Conservation (phyloP, 2,113 vertebrate genomes). For the Ochotona princeps region DNA sequence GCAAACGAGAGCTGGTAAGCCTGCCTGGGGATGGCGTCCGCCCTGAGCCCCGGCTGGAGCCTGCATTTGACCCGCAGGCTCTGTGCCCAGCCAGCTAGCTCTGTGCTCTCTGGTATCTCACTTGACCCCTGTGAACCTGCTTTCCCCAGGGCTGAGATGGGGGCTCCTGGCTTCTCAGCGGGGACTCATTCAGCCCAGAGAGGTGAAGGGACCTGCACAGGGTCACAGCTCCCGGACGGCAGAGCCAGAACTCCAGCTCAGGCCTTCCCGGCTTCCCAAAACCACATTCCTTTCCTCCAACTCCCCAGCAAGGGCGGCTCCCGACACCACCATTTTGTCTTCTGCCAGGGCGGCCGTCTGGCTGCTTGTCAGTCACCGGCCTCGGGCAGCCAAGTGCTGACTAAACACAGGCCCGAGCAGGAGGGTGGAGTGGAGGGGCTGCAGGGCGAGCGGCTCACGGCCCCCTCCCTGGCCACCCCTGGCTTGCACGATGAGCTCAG, state of each 20-base stretch:
- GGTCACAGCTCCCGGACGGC: constrained; percentile 1
- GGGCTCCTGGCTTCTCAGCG: background rate
- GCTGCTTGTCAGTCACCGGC: constrained; percentile 78
- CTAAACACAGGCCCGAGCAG: constrained; percentile 80
- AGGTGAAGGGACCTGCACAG: background rate
- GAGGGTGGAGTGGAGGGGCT: constrained; percentile 65
- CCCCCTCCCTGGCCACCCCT: constrained; percentile 65
- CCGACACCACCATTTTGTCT: constrained; percentile 78
- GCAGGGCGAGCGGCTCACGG: background rate
- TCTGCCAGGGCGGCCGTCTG: constrained; percentile 73
- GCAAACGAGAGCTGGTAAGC: background rate
- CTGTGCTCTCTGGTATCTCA: background rate
- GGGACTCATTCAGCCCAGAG: background rate
- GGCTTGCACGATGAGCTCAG: constrained; percentile 77
- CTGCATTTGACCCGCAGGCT: background rate
- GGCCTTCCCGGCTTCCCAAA: constrained; percentile 57
- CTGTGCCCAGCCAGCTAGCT: background rate
- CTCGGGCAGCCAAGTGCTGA: constrained; percentile 81
- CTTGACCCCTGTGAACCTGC: background rate
- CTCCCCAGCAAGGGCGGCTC: constrained; percentile 67
- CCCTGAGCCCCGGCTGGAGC: too few species aligned
- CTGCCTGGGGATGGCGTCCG: too few species aligned
- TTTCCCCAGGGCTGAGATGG: background rate
- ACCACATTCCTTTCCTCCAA: constrained; percentile 58
- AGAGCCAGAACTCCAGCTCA: background rate